Percentiles rank a stretch among this genome's conserved stretches.
phyloP scores from a whole-genome alignment of 2,888 invertebrate genomes.

The Empis stercorea region DNA sequence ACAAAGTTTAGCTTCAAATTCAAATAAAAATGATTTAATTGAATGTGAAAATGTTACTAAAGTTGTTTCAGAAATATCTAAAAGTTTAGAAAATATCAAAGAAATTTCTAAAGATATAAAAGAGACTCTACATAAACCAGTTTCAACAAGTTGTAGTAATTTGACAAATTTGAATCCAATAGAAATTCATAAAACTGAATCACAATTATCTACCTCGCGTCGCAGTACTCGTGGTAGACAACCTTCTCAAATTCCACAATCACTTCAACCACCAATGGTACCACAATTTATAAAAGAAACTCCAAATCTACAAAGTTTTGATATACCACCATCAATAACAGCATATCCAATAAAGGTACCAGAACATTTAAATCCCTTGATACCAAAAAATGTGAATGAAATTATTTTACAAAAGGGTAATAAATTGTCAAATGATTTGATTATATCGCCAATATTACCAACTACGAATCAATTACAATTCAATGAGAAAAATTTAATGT shows the following conservation, averaged over 20 bases:
- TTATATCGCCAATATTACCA: not conserved
- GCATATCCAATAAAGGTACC: not conserved
- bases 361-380: not conserved
- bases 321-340: slow-evolving; percentile 2
- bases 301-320: not conserved
- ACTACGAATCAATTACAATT: too few relatives aligned
- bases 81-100: slow-evolving; percentile 1
- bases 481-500: not conserved
- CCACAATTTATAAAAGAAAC: not conserved
- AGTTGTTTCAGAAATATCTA: not conserved
- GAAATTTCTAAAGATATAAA: not conserved
- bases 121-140: not conserved
- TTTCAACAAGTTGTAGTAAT: not conserved
- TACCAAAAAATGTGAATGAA: not conserved
- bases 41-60: not conserved
- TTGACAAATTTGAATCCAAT: not conserved
- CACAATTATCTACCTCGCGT: not conserved
- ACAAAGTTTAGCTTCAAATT: not conserved
- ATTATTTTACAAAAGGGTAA: not conserved
- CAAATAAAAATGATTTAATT: not conserved
- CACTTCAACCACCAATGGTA: not conserved
- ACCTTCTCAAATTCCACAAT: not conserved
- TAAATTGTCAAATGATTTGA: slow-evolving; percentile 1
- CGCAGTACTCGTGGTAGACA: not conserved
- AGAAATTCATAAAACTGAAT: not conserved